phyloP scores from a whole-genome alignment of 1,140 invertebrate species.

The Neotoxoptera formosana region DNA sequence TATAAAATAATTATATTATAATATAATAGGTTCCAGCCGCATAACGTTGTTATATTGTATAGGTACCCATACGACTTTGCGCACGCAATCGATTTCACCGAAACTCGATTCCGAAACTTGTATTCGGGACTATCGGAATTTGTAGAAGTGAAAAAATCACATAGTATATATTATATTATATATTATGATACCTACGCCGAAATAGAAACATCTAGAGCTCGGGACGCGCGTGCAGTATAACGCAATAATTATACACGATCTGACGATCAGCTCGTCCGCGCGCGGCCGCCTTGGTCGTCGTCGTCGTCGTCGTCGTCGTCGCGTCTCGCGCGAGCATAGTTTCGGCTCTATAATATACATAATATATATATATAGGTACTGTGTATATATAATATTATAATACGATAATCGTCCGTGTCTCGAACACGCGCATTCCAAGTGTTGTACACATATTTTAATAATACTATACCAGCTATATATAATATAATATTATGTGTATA shows the following conservation, averaged over 20 bases:
- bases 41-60: neutral
- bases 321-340: neutral
- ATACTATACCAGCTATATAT: neutral
- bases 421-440: neutral
- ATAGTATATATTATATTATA: neutral
- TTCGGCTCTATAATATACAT: neutral
- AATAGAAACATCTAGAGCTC: neutral
- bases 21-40: neutral
- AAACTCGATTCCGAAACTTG: neutral
- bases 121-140: neutral
- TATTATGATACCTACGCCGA: neutral
- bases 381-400: neutral
- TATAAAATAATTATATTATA: neutral
- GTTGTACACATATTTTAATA: neutral
- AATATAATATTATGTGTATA: neutral
- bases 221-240: neutral
- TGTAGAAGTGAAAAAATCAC: neutral
- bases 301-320: neutral
- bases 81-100: constrained; percentile 30
- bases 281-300: neutral
- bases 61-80: neutral
- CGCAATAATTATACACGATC: neutral
- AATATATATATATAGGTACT: neutral
- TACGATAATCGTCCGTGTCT: neutral
- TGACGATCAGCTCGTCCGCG: neutral